Evolutionary conservation across 1,140 invertebrate genomes (phyloP).

Genomic region (Thaumatotibia leucotreta): DNA sequence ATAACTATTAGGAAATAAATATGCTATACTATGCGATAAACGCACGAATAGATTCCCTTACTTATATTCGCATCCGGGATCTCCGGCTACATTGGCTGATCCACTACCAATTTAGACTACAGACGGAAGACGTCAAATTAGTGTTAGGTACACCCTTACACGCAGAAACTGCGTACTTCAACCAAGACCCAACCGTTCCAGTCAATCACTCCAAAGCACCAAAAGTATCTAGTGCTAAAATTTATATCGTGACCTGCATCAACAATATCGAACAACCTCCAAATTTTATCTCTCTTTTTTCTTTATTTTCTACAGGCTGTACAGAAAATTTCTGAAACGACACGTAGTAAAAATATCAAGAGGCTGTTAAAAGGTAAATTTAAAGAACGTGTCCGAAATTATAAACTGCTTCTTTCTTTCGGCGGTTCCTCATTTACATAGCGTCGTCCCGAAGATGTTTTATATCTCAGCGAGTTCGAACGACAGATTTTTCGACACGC

Average conservation of each 20-base stretch:
- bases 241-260: conserved; percentile 55
- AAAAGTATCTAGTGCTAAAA: conserved; percentile 56
- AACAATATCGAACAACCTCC: conserved; percentile 44
- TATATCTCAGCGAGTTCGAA: conserved; percentile 8
- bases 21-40: too few relatives aligned
- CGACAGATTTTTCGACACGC: not conserved
- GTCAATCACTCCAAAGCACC: conserved; percentile 48
- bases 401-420: conserved; percentile 23
- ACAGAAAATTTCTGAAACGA: conserved; percentile 49
- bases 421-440: conserved; percentile 28
- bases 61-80: too few relatives aligned
- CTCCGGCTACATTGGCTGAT: too few relatives aligned
- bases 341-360: conserved; percentile 63
- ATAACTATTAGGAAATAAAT: too few relatives aligned
- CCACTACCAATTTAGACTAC: not conserved
- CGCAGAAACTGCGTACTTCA: not conserved
- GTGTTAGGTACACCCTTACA: not conserved
- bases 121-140: not conserved
- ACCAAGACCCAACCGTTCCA: conserved; percentile 36
- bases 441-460: conserved; percentile 19
- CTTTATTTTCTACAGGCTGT: conserved; percentile 37
- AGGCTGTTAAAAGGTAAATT: conserved; percentile 62
- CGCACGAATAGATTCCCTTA: too few relatives aligned
- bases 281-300: conserved; percentile 48
- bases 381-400: conserved; percentile 45